phyloP scores from a whole-genome alignment of 2,888 invertebrate species.

The Tryphoninae sp. region DNA sequence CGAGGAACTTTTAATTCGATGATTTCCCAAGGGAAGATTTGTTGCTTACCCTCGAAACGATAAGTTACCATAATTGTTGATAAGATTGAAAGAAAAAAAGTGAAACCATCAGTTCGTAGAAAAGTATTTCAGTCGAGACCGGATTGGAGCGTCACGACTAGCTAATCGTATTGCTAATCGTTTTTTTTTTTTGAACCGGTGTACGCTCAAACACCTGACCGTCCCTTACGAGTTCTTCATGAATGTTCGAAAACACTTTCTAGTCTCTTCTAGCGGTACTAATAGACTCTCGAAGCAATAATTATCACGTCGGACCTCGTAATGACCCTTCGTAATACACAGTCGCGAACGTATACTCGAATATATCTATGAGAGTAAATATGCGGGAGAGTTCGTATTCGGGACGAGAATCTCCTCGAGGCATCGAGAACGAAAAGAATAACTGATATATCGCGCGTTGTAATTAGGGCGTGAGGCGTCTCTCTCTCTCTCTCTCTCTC shows the following conservation, averaged over 20 bases:
- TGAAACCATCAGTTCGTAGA: not conserved
- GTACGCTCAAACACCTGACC: not conserved
- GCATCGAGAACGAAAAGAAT: slow-evolving; percentile 48
- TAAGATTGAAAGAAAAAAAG: not conserved
- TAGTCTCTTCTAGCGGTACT: not conserved
- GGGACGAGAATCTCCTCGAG: slow-evolving; percentile 28
- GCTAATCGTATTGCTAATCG: too few species aligned
- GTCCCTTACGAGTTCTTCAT: not conserved
- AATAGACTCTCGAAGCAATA: not conserved
- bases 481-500: slow-evolving; percentile 13
- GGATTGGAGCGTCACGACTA: too few species aligned
- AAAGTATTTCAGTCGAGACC: not conserved
- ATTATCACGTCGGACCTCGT: slow-evolving; percentile 1
- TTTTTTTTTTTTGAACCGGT: too few species aligned
- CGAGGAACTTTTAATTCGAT: not conserved
- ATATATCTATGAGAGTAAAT: not conserved
- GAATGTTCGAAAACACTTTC: not conserved
- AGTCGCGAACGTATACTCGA: not conserved
- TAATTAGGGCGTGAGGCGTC: slow-evolving; percentile 69
- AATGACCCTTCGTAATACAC: not conserved
- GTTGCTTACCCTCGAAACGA: not conserved
- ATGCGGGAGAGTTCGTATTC: slow-evolving; percentile 4
- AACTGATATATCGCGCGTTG: slow-evolving; percentile 44
- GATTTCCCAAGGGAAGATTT: not conserved
- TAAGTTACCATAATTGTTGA: not conserved